Evolutionary conservation across 2,113 vertebrate species (phyloP).

Genomic region (Sitta europaea): DNA sequence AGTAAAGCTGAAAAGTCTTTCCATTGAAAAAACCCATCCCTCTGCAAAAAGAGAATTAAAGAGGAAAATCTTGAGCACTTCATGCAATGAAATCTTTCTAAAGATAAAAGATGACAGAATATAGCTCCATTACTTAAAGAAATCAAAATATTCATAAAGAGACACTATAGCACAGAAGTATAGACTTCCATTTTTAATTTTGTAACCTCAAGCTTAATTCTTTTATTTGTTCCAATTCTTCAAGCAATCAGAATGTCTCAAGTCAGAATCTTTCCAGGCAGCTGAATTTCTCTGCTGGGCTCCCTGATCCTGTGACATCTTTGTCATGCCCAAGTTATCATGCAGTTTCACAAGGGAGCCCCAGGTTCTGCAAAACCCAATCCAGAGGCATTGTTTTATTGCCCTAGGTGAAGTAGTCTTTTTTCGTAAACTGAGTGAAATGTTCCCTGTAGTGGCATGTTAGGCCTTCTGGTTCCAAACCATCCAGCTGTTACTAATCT

Average conservation of each 20-base stretch:
- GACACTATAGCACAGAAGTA: background rate
- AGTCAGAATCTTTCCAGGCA: conserved; percentile 15
- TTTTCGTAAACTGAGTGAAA: conserved; percentile 32
- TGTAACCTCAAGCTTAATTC: background rate
- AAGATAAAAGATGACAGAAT: background rate
- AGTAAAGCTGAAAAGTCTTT: background rate
- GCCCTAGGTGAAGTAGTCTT: conserved; percentile 32
- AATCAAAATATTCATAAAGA: background rate
- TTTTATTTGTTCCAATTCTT: background rate
- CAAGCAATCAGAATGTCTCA: background rate
- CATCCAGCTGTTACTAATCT: conserved; percentile 48
- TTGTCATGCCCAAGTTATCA: conserved; percentile 31
- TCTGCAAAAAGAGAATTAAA: background rate
- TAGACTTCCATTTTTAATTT: background rate
- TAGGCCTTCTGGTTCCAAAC: conserved; percentile 41
- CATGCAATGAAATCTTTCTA: background rate
- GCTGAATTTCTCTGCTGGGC: conserved; percentile 39
- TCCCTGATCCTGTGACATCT: conserved; percentile 34
- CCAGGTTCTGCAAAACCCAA: conserved; percentile 13
- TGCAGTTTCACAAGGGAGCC: background rate
- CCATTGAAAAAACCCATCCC: background rate
- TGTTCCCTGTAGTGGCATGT: conserved; percentile 27
- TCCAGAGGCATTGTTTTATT: conserved; percentile 37
- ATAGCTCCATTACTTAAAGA: background rate
- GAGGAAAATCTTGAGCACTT: background rate